A percentile compares a stretch with the other conserved stretches of the same genome.
Evolutionary conservation across 2,113 vertebrate species (phyloP).

Genomic region (Mobula birostris): DNA sequence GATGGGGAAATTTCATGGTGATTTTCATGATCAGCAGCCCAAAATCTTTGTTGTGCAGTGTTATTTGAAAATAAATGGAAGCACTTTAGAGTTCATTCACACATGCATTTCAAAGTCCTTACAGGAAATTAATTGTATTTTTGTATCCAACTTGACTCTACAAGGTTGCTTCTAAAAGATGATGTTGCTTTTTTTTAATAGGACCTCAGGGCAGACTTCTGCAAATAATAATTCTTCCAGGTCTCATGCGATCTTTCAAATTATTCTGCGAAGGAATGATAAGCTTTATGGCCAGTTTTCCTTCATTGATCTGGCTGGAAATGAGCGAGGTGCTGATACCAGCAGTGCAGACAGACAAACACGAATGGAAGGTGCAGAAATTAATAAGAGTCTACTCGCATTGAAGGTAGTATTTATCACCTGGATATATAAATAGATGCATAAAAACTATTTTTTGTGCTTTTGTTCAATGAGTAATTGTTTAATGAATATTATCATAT

Average conservation of each 20-base stretch:
- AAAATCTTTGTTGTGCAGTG: too few species aligned
- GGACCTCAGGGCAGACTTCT: conserved; percentile 92
- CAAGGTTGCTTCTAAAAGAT: background rate
- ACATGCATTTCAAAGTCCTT: background rate
- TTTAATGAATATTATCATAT: too few species aligned
- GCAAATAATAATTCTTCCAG: conserved; percentile 88
- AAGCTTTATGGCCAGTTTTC: conserved; percentile 85
- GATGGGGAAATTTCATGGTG: too few species aligned
- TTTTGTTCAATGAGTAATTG: too few species aligned
- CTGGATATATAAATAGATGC: too few species aligned
- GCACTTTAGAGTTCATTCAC: too few species aligned
- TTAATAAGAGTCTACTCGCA: conserved; percentile 91
- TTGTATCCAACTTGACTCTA: background rate
- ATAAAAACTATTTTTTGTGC: too few species aligned
- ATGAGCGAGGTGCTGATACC: conserved; percentile 85
- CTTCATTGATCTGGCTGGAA: conserved; percentile 91
- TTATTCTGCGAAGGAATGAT: conserved; percentile 67
- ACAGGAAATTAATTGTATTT: background rate
- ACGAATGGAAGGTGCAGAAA: conserved; percentile 84
- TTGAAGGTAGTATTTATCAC: conserved; percentile 69
- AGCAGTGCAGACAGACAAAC: conserved; percentile 79
- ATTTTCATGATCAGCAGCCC: too few species aligned
- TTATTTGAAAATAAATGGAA: too few species aligned
- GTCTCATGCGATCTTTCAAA: conserved; percentile 90
- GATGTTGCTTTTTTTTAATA: conserved; percentile 46